Evolutionary conservation across 1,140 invertebrate genomes (phyloP).

Genomic region (Tribolium madens): DNA sequence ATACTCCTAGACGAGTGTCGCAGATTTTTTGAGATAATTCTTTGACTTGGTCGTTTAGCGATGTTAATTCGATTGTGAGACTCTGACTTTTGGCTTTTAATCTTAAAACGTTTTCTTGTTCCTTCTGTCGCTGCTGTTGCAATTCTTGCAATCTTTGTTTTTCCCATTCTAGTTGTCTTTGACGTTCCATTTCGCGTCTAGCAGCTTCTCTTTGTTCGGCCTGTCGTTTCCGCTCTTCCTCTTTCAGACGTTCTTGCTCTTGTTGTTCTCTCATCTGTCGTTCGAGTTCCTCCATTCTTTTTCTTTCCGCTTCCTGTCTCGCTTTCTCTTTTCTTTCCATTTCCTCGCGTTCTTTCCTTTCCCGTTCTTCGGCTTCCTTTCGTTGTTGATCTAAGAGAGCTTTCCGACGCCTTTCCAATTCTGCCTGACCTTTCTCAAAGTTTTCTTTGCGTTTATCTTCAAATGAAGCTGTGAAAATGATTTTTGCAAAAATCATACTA

Average conservation of each 20-base stretch:
- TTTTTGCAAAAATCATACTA: slow-evolving; percentile 8
- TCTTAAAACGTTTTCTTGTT: slow-evolving; percentile 89
- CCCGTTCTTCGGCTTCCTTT: slow-evolving; percentile 87
- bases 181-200: slow-evolving; percentile 91
- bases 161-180: slow-evolving; percentile 96
- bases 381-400: slow-evolving; percentile 87
- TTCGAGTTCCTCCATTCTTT: slow-evolving; percentile 73
- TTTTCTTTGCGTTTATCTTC: slow-evolving; percentile 98
- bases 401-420: slow-evolving; percentile 91
- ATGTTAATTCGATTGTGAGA: slow-evolving; percentile 84
- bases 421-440: slow-evolving; percentile 97
- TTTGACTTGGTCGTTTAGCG: slow-evolving; percentile 76
- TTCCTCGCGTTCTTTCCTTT: slow-evolving; percentile 92
- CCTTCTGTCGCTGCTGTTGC: slow-evolving; percentile 85
- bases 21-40: slow-evolving; percentile 90
- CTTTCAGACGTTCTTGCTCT: slow-evolving; percentile 80
- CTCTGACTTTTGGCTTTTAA: slow-evolving; percentile 92
- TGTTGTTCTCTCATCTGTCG: slow-evolving; percentile 87
- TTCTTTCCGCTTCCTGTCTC: slow-evolving; percentile 73
- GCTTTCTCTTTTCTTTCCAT: slow-evolving; percentile 86
- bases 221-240: slow-evolving; percentile 78
- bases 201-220: slow-evolving; percentile 86
- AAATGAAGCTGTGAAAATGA: slow-evolving; percentile 79
- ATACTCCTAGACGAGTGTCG: slow-evolving; percentile 89
- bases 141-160: slow-evolving; percentile 89